phyloP scores from a whole-genome alignment of 2,797 vertebrate species.

The Threskiornis aethiopicus region DNA sequence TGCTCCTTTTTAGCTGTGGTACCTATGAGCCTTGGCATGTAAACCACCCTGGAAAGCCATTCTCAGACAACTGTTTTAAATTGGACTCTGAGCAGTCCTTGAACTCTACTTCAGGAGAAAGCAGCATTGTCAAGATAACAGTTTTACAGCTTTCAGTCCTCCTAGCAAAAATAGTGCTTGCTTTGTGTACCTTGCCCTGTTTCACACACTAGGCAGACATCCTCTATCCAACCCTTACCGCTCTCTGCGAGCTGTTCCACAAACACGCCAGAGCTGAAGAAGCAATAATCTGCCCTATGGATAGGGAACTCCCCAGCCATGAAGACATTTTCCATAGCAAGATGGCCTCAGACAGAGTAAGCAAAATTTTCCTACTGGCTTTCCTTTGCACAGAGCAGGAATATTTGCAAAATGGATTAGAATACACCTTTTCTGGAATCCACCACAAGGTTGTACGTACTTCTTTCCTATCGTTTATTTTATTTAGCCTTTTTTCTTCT shows the following conservation, averaged over 20 bases:
- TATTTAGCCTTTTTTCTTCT: neutral
- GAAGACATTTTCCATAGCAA: neutral
- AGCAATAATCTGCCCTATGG: neutral
- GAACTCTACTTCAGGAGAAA: slow-evolving; percentile 23
- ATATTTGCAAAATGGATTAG: neutral
- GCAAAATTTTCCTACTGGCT: neutral
- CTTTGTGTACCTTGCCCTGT: neutral
- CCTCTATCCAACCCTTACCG: neutral
- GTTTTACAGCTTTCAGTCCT: slow-evolving; percentile 8
- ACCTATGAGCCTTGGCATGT: neutral
- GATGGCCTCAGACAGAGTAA: neutral
- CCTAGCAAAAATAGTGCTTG: slow-evolving; percentile 1
- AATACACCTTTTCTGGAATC: neutral
- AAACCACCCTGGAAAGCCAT: neutral
- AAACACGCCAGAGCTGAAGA: neutral
- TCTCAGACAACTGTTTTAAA: slow-evolving; percentile 32
- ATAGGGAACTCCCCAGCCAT: neutral
- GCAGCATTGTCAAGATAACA: neutral
- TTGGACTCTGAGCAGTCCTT: slow-evolving; percentile 2
- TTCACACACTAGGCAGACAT: neutral
- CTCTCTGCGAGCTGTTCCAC: neutral
- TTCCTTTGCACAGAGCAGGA: neutral
- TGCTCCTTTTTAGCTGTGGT: neutral
- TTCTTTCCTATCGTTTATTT: neutral
- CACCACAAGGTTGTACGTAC: neutral